Conservation (phyloP, 35 echinoderm and acorn worm species). For the Chiridota heheva region DNA sequence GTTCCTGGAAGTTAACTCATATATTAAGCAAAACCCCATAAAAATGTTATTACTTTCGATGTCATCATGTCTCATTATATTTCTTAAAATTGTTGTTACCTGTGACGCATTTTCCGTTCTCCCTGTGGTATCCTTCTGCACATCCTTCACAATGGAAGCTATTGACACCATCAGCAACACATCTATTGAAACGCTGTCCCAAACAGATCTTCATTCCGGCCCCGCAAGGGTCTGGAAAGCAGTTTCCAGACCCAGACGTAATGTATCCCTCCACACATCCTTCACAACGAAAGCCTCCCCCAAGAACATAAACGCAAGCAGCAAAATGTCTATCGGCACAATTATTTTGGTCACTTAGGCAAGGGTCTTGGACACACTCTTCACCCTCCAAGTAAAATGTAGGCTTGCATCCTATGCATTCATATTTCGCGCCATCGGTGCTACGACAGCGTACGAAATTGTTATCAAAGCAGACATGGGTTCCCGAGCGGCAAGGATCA, state of each 20-base stretch:
- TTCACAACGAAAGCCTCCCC: neutral
- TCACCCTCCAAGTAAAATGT: neutral
- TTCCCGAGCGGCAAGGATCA: neutral
- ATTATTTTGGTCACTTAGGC: neutral
- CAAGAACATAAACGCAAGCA: neutral
- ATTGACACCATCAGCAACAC: constrained; percentile 30
- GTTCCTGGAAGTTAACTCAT: neutral
- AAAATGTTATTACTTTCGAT: neutral
- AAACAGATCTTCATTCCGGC: constrained; percentile 13
- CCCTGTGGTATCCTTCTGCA: constrained; percentile 2
- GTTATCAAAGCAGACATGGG: constrained; percentile 9
- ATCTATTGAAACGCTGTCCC: neutral
- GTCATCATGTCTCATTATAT: neutral
- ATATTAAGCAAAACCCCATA: neutral
- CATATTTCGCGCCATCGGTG: neutral
- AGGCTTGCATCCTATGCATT: constrained; percentile 3
- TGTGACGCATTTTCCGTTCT: constrained; percentile 21
- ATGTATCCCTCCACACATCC: constrained; percentile 13
- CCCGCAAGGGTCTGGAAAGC: constrained; percentile 18
- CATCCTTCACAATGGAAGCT: constrained; percentile 28
- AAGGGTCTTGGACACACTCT: constrained; percentile 17
- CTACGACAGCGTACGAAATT: neutral
- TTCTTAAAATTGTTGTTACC: neutral
- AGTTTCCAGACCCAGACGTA: neutral
- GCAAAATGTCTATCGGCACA: constrained; percentile 14